These are phyloP conservation scores for Gracilinanus agilis DNA, from an alignment of 2,113 vertebrate genomes.

Conservation along the genomic window DNA sequence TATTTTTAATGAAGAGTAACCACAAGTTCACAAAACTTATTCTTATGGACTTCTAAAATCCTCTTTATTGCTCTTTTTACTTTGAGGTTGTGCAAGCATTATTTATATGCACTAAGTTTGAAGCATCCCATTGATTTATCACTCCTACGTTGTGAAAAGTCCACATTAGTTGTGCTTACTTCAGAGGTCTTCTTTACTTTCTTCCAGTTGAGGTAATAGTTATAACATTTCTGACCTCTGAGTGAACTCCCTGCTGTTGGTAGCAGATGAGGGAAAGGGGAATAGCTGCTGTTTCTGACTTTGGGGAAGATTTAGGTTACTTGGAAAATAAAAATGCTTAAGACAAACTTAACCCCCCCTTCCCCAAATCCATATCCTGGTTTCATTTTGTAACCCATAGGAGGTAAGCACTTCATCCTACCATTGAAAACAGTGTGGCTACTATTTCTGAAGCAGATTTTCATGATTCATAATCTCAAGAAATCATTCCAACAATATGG, in stretches of 20 bases:
- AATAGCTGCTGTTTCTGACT: slow-evolving; percentile 53
- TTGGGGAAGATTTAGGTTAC: not conserved
- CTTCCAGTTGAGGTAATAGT: slow-evolving; percentile 79
- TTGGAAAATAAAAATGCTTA: not conserved
- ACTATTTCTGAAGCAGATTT: not conserved
- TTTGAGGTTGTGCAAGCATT: not conserved
- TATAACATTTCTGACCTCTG: slow-evolving; percentile 80
- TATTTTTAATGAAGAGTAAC: not conserved
- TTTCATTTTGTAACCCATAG: not conserved
- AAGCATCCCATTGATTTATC: not conserved
- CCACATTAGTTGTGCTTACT: not conserved
- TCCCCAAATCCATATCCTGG: not conserved
- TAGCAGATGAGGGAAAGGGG: slow-evolving; percentile 59
- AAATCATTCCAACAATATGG: not conserved
- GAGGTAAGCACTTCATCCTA: not conserved
- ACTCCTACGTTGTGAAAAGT: not conserved
- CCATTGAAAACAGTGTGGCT: not conserved
- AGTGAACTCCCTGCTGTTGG: slow-evolving; percentile 74
- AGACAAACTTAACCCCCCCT: not conserved
- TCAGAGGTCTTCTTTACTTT: slow-evolving; percentile 45
- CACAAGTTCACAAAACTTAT: not conserved
- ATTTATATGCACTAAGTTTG: not conserved
- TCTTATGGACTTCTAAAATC: not conserved
- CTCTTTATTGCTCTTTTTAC: not conserved
- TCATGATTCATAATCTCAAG: not conserved